phyloP scores from a whole-genome alignment of 2,797 vertebrate genomes.

The Poecilia gillii region DNA sequence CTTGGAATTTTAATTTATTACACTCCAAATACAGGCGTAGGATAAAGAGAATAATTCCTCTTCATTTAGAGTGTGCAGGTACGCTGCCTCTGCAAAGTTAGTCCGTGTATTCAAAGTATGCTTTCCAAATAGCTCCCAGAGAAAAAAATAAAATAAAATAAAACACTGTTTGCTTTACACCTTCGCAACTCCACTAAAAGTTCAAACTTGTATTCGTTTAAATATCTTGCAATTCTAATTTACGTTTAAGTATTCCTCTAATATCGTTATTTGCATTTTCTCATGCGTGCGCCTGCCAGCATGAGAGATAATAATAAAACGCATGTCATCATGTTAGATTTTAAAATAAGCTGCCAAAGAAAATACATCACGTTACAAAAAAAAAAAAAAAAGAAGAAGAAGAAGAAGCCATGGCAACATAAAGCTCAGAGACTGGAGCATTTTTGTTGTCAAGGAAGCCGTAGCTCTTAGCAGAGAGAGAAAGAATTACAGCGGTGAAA shows the following conservation, averaged over 20 bases:
- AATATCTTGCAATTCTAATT: conserved; percentile 41
- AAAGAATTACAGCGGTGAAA: conserved; percentile 62
- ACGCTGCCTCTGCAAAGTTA: conserved; percentile 26
- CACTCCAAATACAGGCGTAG: conserved; percentile 44
- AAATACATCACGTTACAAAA: conserved; percentile 30
- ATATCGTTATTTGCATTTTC: conserved; percentile 49
- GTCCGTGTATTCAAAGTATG: conserved; percentile 40
- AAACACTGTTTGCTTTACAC: conserved; percentile 32
- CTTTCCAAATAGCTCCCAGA: conserved; percentile 39
- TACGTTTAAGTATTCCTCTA: conserved; percentile 23
- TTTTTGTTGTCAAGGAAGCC: conserved; percentile 63
- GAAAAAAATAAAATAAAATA: conserved; percentile 7
- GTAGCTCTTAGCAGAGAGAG: conserved; percentile 39
- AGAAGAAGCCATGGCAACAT: conserved; percentile 50
- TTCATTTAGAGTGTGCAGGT: conserved; percentile 46
- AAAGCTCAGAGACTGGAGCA: conserved; percentile 42
- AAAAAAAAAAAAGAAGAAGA: conserved; percentile 35
- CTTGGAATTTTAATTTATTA: conserved; percentile 61
- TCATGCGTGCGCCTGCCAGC: conserved; percentile 47
- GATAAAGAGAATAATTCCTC: conserved; percentile 54
- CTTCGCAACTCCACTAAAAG: conserved; percentile 12
- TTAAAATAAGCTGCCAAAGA: conserved; percentile 2
- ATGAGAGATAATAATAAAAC: conserved; percentile 45
- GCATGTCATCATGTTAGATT: conserved; percentile 16
- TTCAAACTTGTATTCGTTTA: conserved; percentile 37